These are phyloP conservation scores for Drosophila simulans DNA, from an alignment of 1,140 invertebrate species.

Conservation along the genomic window DNA sequence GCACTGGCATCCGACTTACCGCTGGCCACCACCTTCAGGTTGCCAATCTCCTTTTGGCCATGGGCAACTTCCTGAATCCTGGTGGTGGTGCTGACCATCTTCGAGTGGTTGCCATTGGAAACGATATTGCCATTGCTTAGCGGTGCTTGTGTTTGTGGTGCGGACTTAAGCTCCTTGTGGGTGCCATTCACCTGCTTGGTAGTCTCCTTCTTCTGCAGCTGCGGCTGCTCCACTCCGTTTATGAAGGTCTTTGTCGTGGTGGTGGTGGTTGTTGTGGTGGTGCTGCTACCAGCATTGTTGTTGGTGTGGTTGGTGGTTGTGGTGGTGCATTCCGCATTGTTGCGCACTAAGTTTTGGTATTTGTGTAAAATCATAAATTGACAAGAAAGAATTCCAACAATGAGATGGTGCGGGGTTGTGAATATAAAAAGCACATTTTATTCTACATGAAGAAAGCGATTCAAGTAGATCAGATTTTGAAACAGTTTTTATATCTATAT, in stretches of 20 bases:
- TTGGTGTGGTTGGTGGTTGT: slow-evolving; percentile 13
- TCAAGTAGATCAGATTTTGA: not conserved
- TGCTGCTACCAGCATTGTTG: slow-evolving; percentile 13
- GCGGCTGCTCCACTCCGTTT: slow-evolving; percentile 32
- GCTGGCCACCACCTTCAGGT: slow-evolving; percentile 40
- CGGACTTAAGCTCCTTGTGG: slow-evolving; percentile 25
- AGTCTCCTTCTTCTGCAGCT: slow-evolving; percentile 5
- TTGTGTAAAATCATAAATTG: not conserved
- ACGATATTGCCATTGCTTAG: slow-evolving; percentile 17
- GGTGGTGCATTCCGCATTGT: slow-evolving; percentile 50
- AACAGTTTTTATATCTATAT: not conserved
- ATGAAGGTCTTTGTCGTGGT: slow-evolving; percentile 42
- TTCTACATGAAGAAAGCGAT: not conserved
- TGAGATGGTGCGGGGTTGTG: not conserved
- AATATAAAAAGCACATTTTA: not conserved
- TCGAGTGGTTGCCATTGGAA: slow-evolving; percentile 11
- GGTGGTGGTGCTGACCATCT: slow-evolving; percentile 17
- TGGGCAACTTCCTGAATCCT: slow-evolving; percentile 38
- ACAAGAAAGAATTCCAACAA: not conserved
- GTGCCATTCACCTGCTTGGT: slow-evolving; percentile 45
- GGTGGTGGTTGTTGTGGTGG: slow-evolving; percentile 25
- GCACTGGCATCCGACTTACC: slow-evolving; percentile 63
- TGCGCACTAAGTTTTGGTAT: slow-evolving; percentile 45
- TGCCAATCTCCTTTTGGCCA: slow-evolving; percentile 43
- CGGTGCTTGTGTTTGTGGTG: slow-evolving; percentile 13